Percentiles rank a stretch among this genome's conserved stretches.
These are phyloP conservation scores for Hipposideros armiger DNA, from an alignment of 2,113 vertebrate genomes.

Conservation along the genomic window DNA sequence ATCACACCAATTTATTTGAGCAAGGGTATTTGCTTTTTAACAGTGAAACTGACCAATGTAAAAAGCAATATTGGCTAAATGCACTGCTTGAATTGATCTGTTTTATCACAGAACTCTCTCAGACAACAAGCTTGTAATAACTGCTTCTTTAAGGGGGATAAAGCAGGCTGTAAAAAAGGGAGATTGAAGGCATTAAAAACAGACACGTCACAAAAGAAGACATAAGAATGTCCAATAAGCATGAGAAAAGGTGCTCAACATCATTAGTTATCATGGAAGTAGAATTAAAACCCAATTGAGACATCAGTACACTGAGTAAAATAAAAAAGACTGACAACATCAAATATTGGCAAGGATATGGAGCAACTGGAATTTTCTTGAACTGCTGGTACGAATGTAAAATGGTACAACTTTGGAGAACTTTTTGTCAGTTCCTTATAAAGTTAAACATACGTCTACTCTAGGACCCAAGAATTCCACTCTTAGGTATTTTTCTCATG, in stretches of 20 bases:
- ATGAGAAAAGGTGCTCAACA: not conserved
- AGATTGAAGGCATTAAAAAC: not conserved
- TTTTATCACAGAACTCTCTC: slow-evolving; percentile 42
- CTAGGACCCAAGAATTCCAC: not conserved
- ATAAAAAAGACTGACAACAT: not conserved
- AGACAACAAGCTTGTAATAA: not conserved
- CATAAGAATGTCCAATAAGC: not conserved
- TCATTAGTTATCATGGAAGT: slow-evolving; percentile 8
- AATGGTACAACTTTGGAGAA: not conserved
- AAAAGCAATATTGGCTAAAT: slow-evolving; percentile 38
- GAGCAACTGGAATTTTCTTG: not conserved
- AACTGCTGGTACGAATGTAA: not conserved
- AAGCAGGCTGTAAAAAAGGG: not conserved
- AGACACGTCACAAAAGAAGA: slow-evolving; percentile 39
- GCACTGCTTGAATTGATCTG: slow-evolving; percentile 49
- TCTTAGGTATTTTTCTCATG: slow-evolving; percentile 25
- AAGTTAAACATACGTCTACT: not conserved
- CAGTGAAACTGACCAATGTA: slow-evolving; percentile 6
- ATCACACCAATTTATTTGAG: slow-evolving; percentile 50
- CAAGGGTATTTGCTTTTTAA: slow-evolving; percentile 54
- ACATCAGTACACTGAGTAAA: not conserved
- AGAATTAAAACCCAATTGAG: slow-evolving; percentile 5
- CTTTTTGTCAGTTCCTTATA: slow-evolving; percentile 32
- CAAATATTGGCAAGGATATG: not conserved
- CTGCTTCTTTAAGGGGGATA: not conserved